phyloP scores from a whole-genome alignment of 2,888 invertebrate species.

The Melinaea marsaeus region DNA sequence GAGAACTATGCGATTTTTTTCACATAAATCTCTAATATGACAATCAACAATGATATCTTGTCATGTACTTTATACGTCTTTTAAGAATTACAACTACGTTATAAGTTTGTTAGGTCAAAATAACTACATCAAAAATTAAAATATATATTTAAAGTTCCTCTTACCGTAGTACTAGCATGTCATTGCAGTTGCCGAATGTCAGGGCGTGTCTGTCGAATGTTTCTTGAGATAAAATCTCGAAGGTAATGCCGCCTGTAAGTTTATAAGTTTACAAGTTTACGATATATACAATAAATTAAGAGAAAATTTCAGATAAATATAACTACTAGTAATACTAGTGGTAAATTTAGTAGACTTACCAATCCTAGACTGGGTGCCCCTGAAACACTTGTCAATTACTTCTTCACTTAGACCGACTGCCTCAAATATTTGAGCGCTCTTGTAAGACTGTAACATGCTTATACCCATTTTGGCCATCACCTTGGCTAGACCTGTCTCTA shows the following conservation, averaged over 20 bases:
- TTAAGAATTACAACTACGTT: no score
- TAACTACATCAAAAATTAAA: background rate
- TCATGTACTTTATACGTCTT: no score
- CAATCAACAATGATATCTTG: no score
- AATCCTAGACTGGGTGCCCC: constrained; percentile 82
- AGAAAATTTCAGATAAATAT: no score
- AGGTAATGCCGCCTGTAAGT: constrained; percentile 88
- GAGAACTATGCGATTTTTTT: no score
- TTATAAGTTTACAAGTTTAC: background rate
- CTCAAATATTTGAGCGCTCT: constrained; percentile 99
- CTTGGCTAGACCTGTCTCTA: constrained; percentile 86
- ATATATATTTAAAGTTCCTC: background rate
- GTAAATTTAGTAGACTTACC: constrained; percentile 49
- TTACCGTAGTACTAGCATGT: constrained; percentile 83
- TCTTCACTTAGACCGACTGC: constrained; percentile 96
- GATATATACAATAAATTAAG: no score
- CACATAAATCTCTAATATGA: no score
- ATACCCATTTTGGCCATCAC: constrained; percentile 99
- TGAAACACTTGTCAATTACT: constrained; percentile 96
- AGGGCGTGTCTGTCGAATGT: constrained; percentile 88
- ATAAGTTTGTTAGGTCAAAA: no score
- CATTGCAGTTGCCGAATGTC: constrained; percentile 83
- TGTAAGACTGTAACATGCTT: constrained; percentile 98
- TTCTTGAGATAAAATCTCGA: constrained; percentile 92
- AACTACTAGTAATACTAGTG: no score